Conservation (phyloP, 2,888 invertebrate species). For the Callinectes sapidus region DNA sequence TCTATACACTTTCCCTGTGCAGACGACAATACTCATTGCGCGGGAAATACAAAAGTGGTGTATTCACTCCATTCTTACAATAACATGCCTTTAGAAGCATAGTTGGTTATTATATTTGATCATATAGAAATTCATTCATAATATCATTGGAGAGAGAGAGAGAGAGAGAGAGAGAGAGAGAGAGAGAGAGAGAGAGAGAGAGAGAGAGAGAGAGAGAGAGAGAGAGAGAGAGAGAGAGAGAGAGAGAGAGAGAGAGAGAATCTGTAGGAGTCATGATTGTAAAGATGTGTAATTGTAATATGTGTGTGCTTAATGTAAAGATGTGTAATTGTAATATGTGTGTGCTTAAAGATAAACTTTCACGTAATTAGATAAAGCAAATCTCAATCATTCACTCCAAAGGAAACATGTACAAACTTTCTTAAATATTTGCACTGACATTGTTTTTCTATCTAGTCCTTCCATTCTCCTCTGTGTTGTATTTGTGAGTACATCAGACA, state of each 20-base stretch:
- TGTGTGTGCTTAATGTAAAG: too few relatives aligned
- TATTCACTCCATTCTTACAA: background rate
- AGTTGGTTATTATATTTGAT: background rate
- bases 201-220: background rate
- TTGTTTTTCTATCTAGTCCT: too few relatives aligned
- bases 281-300: too few relatives aligned
- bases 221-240: background rate
- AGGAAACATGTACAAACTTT: too few relatives aligned
- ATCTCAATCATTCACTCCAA: too few relatives aligned
- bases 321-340: too few relatives aligned
- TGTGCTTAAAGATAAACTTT: too few relatives aligned
- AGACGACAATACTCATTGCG: background rate
- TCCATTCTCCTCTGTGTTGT: too few relatives aligned
- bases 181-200: background rate
- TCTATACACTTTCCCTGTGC: slow-evolving; percentile 30
- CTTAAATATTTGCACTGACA: too few relatives aligned
- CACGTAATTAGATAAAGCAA: too few relatives aligned
- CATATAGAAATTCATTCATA: background rate
- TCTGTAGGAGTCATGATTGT: background rate
- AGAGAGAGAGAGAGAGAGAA: too few relatives aligned
- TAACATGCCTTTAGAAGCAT: background rate
- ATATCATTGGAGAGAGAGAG: background rate
- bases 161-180: slow-evolving; percentile 1
- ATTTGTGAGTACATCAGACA: too few relatives aligned
- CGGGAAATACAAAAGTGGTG: background rate